Conservation (phyloP, 2,797 vertebrate species). For the Sardinella longiceps region DNA sequence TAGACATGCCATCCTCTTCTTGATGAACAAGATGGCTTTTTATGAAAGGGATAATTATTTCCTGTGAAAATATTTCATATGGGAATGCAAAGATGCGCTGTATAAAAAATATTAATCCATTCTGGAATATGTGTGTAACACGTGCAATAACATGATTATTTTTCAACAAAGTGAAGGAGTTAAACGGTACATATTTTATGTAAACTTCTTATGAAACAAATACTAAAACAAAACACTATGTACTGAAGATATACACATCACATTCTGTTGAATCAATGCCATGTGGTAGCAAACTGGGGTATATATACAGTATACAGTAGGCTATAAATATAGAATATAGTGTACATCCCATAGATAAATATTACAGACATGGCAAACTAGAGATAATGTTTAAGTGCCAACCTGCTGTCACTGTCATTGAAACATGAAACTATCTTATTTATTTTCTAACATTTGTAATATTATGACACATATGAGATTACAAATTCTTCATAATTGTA, state of each 20-base stretch:
- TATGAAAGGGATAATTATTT: not conserved
- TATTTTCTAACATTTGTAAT: slow-evolving; percentile 49
- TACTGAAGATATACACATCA: slow-evolving; percentile 2
- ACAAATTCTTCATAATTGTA: slow-evolving; percentile 59
- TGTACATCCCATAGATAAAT: slow-evolving; percentile 54
- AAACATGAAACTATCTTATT: slow-evolving; percentile 31
- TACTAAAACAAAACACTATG: not conserved
- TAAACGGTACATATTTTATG: slow-evolving; percentile 30
- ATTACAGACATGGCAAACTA: slow-evolving; percentile 58
- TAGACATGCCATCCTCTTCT: slow-evolving; percentile 23
- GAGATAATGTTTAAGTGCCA: slow-evolving; percentile 65
- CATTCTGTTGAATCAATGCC: slow-evolving; percentile 23
- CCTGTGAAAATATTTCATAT: slow-evolving; percentile 17
- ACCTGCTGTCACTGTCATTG: slow-evolving; percentile 50
- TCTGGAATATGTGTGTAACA: slow-evolving; percentile 25
- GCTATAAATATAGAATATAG: slow-evolving; percentile 51
- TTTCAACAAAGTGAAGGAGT: not conserved
- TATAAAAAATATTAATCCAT: not conserved
- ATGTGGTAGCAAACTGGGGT: slow-evolving; percentile 22
- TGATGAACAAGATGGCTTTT: slow-evolving; percentile 3
- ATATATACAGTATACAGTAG: slow-evolving; percentile 29
- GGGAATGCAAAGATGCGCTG: not conserved
- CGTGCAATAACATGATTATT: not conserved
- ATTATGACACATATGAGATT: slow-evolving; percentile 9
- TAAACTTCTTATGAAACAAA: slow-evolving; percentile 23